Conservation (phyloP, 2,888 invertebrate genomes). For the Hyppa rectilinea region DNA sequence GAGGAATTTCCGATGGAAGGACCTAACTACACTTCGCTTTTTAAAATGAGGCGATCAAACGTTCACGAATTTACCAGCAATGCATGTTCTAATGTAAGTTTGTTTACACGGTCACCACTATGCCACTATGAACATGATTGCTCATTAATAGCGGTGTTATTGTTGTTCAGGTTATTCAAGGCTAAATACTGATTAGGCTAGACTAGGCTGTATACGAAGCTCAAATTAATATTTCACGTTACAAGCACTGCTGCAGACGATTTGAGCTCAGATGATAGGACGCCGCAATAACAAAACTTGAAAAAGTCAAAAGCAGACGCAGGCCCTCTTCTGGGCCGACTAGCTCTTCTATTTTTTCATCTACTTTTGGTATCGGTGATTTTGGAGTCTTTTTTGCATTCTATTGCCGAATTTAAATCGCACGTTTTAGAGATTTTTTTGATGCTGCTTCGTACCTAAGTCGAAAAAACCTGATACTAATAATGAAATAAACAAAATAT, state of each 20-base stretch:
- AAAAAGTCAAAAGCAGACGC: background rate
- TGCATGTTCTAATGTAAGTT: background rate
- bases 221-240: background rate
- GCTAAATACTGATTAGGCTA: background rate
- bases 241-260: too few species aligned
- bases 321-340: too few species aligned
- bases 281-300: background rate
- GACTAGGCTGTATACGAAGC: background rate
- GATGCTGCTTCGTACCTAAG: background rate
- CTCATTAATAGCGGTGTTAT: background rate
- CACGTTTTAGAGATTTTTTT: background rate
- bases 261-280: background rate
- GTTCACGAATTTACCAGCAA: background rate
- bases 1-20: too few species aligned
- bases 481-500: background rate
- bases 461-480: background rate
- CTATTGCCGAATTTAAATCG: background rate
- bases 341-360: too few species aligned
- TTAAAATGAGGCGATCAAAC: background rate
- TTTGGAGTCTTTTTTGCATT: background rate
- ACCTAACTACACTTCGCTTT: background rate
- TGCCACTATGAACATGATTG: background rate
- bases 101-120: slow-evolving; percentile 1
- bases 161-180: background rate
- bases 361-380: too few species aligned